Conservation (phyloP, 2,113 vertebrate species). For the Heterochromis multidens region DNA sequence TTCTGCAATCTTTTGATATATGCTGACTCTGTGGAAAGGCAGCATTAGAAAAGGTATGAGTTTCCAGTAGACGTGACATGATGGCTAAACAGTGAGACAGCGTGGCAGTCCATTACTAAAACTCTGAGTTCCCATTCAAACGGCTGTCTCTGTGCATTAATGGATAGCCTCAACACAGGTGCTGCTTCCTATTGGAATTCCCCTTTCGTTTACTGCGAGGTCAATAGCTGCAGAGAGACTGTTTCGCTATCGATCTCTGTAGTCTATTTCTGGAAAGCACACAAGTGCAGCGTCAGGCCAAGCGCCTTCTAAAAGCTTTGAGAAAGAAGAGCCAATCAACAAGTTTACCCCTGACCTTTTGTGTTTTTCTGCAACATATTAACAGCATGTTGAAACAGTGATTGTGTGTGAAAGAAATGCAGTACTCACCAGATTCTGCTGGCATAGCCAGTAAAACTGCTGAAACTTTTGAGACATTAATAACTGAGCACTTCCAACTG, state of each 20-base stretch:
- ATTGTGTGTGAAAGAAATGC: neutral
- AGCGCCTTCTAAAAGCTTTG: constrained; percentile 6
- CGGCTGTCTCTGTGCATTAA: constrained; percentile 50
- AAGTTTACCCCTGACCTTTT: constrained; percentile 5
- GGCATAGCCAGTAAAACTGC: constrained; percentile 99
- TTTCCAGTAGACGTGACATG: constrained; percentile 26
- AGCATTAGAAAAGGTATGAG: constrained; percentile 22
- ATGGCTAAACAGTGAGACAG: constrained; percentile 45
- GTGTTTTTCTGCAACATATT: neutral
- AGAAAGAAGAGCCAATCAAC: neutral
- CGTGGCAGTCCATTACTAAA: constrained; percentile 58
- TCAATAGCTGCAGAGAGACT: constrained; percentile 41
- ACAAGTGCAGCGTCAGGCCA: constrained; percentile 32
- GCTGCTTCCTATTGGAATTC: constrained; percentile 68
- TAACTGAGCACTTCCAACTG: constrained; percentile 96
- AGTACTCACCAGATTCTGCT: constrained; percentile 95
- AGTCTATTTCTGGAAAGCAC: constrained; percentile 52
- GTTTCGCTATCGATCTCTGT: constrained; percentile 46
- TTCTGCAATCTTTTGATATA: neutral
- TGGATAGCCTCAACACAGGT: constrained; percentile 26
- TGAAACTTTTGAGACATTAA: constrained; percentile 99
- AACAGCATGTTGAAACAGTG: neutral
- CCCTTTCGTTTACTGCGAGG: constrained; percentile 52
- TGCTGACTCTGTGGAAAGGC: constrained; percentile 27
- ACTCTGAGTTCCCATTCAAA: constrained; percentile 28